Percentiles rank a stretch among this genome's conserved stretches.
Evolutionary conservation across 2,888 invertebrate genomes (phyloP).

Genomic region (Margaritifera margaritifera): DNA sequence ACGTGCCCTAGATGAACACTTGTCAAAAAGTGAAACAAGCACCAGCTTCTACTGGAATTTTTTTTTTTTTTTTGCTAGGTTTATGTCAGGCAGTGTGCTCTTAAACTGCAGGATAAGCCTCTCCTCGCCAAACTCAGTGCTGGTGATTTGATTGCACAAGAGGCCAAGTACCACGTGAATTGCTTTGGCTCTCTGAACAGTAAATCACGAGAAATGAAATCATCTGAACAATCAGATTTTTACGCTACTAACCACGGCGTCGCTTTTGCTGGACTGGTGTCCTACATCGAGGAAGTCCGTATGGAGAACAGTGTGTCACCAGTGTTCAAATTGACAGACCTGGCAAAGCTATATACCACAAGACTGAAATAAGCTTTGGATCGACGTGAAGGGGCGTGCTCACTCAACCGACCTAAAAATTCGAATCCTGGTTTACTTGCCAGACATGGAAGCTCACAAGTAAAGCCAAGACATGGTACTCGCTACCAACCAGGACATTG

Average conservation of each 20-base stretch:
- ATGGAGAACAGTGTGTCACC: slow-evolving; percentile 3
- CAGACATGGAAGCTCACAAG: slow-evolving; percentile 9
- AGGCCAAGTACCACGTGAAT: slow-evolving; percentile 18
- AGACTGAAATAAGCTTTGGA: not conserved
- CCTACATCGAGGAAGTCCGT: slow-evolving; percentile 16
- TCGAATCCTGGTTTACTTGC: slow-evolving; percentile 5
- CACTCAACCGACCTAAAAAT: not conserved
- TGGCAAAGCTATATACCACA: slow-evolving; percentile 4
- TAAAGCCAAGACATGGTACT: slow-evolving; percentile 39
- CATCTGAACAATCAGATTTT: too few species aligned
- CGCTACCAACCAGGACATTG: slow-evolving; percentile 5
- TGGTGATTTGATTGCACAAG: slow-evolving; percentile 17
- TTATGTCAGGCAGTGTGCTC: slow-evolving; percentile 2
- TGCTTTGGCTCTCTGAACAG: slow-evolving; percentile 10
- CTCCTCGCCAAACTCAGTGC: slow-evolving; percentile 17
- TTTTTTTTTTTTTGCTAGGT: too few species aligned
- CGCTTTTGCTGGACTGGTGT: slow-evolving; percentile 17
- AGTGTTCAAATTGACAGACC: slow-evolving; percentile 13
- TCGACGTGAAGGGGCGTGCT: not conserved
- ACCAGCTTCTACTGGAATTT: too few species aligned
- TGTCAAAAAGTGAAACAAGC: not conserved
- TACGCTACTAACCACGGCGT: too few species aligned
- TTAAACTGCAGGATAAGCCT: not conserved
- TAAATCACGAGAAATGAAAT: too few species aligned
- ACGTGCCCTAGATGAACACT: too few species aligned